Conservation (phyloP, 2,113 vertebrate species). For the Chloroceryle aenea region DNA sequence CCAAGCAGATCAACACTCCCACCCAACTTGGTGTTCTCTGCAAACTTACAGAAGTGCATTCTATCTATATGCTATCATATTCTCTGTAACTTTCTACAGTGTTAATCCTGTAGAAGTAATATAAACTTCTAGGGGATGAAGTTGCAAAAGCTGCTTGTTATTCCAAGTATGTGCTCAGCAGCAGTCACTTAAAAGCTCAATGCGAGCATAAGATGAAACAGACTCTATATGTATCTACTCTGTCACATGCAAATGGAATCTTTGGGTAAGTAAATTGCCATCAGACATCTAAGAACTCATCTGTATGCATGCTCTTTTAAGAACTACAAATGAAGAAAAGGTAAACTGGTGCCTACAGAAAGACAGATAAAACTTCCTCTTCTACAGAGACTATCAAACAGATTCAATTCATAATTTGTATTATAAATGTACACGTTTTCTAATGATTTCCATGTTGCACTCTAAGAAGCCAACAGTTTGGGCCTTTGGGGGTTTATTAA, state of each 20-base stretch:
- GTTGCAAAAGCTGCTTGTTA: slow-evolving; percentile 6
- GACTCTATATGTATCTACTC: neutral
- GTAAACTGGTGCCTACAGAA: neutral
- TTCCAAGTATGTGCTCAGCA: neutral
- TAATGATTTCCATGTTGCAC: neutral
- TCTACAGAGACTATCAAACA: neutral
- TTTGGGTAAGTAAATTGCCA: slow-evolving; percentile 33
- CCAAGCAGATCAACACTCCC: too few relatives aligned
- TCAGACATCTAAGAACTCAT: slow-evolving; percentile 23
- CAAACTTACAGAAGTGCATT: too few relatives aligned
- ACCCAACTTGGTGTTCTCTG: too few relatives aligned
- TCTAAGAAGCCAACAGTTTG: neutral
- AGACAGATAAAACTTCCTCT: neutral
- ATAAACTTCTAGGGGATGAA: neutral
- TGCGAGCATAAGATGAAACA: slow-evolving; percentile 22
- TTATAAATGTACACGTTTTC: neutral
- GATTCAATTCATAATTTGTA: neutral
- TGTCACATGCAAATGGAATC: slow-evolving; percentile 20
- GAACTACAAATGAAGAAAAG: neutral
- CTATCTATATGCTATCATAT: neutral
- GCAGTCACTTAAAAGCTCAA: neutral
- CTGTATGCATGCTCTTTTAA: neutral
- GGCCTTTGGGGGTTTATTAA: neutral
- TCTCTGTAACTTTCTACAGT: neutral
- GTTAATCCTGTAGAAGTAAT: neutral